Base-by-base conservation (phyloP, 1,140 invertebrate genomes). In the Forficula auricularia region DNA sequence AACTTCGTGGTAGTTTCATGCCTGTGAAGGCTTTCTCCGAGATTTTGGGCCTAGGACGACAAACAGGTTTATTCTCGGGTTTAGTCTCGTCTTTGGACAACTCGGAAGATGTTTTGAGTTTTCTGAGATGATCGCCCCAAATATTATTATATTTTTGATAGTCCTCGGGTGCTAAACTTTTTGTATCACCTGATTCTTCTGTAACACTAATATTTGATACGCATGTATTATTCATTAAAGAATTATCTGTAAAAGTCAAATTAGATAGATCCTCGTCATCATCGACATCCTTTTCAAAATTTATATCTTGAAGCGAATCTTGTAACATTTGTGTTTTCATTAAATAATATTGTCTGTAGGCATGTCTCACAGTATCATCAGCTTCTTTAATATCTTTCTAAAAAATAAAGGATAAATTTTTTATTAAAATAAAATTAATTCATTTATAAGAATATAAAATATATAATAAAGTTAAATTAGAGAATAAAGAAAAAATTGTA, bases 271-370 rank as follows among this genome's bases (percentile, higher is more conserved):
- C 22, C 4, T 10, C 10, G 4, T 27, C 22, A 27, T 10, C 4
- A 58, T 42, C 43, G 45, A 13, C 54, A 48, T 18, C 51, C 52
- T 52, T 62, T 52, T 19, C 44, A 51, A 48, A 54, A 40, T 42
- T 58, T 52, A 48, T 52, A 50, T 72, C 68, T 19, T 57, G 60
- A n/a, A 82, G 60, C 6, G 74, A 77, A 49, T 76, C 70, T 54
- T 82, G 77, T 22, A 84, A 63, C 34, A 72, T 72, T 35, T 65
- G 62, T 19, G 77, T 79, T 65, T 85, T 86, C 1, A 84, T 53
- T 49, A 77, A 69, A 63, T 79, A 84, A 58, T 87, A 86, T 49
- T 72, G 75, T 60, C 79, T 80, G 50, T 88, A 87, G 0, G 82
- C 77, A 53, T 79, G 67, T 52, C 73, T 71, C 33, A 85, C 78